Conservation (phyloP, 1,140 invertebrate species). For the Drosophila ohnishii region DNA sequence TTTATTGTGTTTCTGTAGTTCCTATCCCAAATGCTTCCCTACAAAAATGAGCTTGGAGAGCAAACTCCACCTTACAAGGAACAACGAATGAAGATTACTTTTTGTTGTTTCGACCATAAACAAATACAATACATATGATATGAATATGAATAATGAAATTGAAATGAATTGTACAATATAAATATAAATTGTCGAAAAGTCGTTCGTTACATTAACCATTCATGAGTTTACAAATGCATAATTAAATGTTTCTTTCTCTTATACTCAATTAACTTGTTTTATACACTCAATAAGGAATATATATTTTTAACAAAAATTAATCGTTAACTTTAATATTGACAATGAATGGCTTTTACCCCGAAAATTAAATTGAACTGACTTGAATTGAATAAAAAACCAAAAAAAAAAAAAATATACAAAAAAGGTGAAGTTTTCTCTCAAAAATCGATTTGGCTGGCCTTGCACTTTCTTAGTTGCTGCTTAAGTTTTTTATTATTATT, state of each 20-base stretch:
- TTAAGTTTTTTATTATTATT: conserved; percentile 39
- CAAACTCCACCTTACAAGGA: conserved; percentile 80
- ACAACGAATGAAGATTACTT: conserved; percentile 80
- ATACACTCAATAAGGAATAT: conserved; percentile 69
- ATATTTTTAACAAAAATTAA: conserved; percentile 76
- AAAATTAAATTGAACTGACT: conserved; percentile 53
- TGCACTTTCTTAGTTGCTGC: conserved; percentile 52
- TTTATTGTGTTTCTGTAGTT: conserved; percentile 34
- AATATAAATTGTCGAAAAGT: conserved; percentile 67
- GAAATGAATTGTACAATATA: conserved; percentile 61
- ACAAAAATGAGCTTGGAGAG: conserved; percentile 65
- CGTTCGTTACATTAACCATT: conserved; percentile 79
- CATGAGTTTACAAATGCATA: conserved; percentile 71
- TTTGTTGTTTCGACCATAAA: conserved; percentile 47
- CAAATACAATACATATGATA: conserved; percentile 36
- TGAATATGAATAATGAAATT: conserved; percentile 32
- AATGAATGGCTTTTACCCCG: conserved; percentile 74
- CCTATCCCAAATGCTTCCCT: conserved; percentile 57
- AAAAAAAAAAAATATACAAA: conserved; percentile 37
- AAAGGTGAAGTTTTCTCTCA: conserved; percentile 83
- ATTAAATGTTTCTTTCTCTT: conserved; percentile 73
- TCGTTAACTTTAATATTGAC: conserved; percentile 71
- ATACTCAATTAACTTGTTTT: conserved; percentile 74
- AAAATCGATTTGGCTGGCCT: conserved; percentile 60
- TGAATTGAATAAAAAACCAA: conserved; percentile 39